phyloP scores from a whole-genome alignment of 2,888 invertebrate species.

The Ennomos fuscantarius region DNA sequence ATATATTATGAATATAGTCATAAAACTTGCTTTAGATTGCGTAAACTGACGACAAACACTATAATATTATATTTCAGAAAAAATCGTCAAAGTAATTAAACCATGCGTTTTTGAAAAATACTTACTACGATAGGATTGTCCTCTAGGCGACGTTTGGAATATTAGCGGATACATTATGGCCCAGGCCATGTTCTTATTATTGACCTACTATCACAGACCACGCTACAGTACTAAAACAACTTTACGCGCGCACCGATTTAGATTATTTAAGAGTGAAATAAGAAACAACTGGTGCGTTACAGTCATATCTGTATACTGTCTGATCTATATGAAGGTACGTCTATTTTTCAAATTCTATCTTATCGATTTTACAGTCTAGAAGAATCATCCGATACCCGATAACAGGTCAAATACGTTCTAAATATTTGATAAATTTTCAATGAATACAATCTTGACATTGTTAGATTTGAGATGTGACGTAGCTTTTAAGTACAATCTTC shows the following conservation, averaged over 20 bases:
- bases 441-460: constrained; percentile 40
- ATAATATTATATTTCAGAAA: no score
- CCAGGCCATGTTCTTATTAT: constrained; percentile 32
- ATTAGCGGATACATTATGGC: constrained; percentile 33
- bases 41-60: no score
- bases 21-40: no score
- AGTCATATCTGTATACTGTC: background rate
- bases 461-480: constrained; percentile 24
- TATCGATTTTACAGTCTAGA: constrained; percentile 34
- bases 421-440: constrained; percentile 5
- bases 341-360: constrained; percentile 27
- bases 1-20: no score
- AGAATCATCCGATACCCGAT: constrained; percentile 31
- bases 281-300: constrained; percentile 11
- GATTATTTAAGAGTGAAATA: background rate
- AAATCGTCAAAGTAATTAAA: no score
- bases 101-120: no score
- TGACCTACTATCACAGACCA: constrained; percentile 2
- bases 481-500: no score
- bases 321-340: constrained; percentile 11
- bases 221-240: no score
- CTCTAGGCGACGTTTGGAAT: constrained; percentile 27
- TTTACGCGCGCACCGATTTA: background rate
- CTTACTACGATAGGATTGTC: constrained; percentile 35
- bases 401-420: constrained; percentile 20